Evolutionary conservation across 1,140 invertebrate genomes (phyloP).

Genomic region (Zaprionus ghesquierei): DNA sequence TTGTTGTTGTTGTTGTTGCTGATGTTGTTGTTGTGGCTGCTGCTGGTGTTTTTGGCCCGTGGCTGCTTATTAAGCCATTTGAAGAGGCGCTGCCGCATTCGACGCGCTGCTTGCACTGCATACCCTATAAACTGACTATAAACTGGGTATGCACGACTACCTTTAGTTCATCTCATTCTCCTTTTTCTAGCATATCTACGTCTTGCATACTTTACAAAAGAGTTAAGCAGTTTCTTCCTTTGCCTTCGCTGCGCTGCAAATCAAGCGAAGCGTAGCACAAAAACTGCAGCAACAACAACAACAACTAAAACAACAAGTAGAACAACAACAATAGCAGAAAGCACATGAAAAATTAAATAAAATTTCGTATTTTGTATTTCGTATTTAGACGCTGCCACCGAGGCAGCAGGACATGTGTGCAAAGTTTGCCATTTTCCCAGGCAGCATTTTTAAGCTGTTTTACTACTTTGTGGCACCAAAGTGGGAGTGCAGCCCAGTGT

Average conservation of each 20-base stretch:
- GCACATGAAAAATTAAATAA: constrained; percentile 39
- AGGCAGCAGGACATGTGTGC: constrained; percentile 36
- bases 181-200: background rate
- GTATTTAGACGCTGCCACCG: background rate
- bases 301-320: background rate
- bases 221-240: background rate
- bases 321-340: background rate
- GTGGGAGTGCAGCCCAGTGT: background rate
- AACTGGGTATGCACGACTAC: background rate
- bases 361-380: constrained; percentile 30
- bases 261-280: constrained; percentile 21
- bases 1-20: background rate
- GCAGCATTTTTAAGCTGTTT: constrained; percentile 27
- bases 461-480: background rate
- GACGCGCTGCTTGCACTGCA: background rate
- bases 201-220: background rate
- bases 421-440: constrained; percentile 33
- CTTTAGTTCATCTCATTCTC: too few relatives aligned
- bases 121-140: background rate
- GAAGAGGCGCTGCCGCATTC: constrained; percentile 39
- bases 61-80: constrained; percentile 55
- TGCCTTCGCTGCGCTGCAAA: constrained; percentile 22
- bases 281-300: background rate
- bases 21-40: constrained; percentile 11
- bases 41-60: constrained; percentile 31